Evolutionary conservation across 2,113 vertebrate species (phyloP), one percentile per base, ranked within the genome.

Genomic region (Sebastes schlegelii): DNA sequence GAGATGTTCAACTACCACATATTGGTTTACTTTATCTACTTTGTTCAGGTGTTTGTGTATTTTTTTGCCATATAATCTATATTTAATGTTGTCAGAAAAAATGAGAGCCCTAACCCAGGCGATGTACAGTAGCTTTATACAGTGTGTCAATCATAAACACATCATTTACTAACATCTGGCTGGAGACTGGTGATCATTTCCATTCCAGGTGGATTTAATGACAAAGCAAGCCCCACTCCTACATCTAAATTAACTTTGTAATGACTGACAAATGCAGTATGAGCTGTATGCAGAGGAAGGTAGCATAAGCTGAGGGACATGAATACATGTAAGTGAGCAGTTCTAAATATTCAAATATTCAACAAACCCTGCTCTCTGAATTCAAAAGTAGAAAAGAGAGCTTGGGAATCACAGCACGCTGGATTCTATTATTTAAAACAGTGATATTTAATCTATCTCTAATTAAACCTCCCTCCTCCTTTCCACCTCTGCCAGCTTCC

Each of bases 401-500:
- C 6, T 55, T 52, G 7, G 45, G 42, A 77, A 42, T 43, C 58
- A 14, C 40, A 43, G 12, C 19, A 40, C 55, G 7, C 51, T 17
- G 57, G 14, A n/a, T 14, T 54, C 16, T 17, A 49, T 78, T 23
- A 48, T 71, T 48, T 58, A 14, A 68, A 61, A 19, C 12, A 42
- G 40, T 10, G 61, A 70, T 64, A 49, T 64, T 70, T 79, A 48
- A 46, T 73, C 5, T 6, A 46, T 67, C 57, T 65, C 57, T 77
- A 48, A 74, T 79, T 55, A 71, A 77, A 51, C 21, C 19, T 66
- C 63, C 55, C 45, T 62, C 40, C 23, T 48, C 48, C 58, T 64
- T 17, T 82, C 67, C 17, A 72, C 54, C 72, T 79, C 64, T 71
- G 42, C 72, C 74, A 67, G 48, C 49, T 71, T 74, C 52, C 74